These are phyloP conservation scores for Saturnia pavonia DNA, from an alignment of 2,888 invertebrate species.

Conservation along the genomic window DNA sequence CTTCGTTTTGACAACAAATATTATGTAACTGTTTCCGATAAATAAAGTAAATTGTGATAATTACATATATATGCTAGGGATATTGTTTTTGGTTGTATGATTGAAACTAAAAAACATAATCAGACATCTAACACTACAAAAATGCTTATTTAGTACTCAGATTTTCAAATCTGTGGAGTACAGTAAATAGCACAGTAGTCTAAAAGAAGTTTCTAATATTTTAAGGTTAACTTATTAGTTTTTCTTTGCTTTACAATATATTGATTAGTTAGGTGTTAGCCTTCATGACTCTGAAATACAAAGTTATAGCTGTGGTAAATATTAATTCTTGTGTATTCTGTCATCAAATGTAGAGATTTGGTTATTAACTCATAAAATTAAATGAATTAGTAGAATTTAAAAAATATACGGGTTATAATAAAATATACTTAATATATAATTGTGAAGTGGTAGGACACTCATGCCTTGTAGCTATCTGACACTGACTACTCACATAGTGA, in stretches of 20 bases:
- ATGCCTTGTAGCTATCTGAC: no score
- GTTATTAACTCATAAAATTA: background rate
- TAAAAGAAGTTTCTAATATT: background rate
- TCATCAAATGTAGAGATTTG: background rate
- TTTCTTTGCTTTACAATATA: background rate
- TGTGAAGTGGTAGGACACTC: no score
- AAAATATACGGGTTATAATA: no score
- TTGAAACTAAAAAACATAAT: background rate
- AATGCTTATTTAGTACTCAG: background rate
- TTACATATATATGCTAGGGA: no score
- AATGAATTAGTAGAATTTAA: no score
- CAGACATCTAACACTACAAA: background rate
- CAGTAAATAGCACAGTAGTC: background rate
- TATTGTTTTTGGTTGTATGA: background rate
- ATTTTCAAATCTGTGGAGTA: background rate
- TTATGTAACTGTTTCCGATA: no score
- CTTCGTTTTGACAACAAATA: no score
- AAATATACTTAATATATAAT: no score
- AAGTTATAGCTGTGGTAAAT: constrained; percentile 36
- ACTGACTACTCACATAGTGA: no score
- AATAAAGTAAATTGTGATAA: no score
- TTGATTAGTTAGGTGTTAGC: constrained; percentile 28
- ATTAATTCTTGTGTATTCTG: background rate
- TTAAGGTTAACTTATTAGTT: background rate
- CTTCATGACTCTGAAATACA: constrained; percentile 29